These are phyloP conservation scores for Dorcus hopei DNA, from an alignment of 2,888 invertebrate genomes.

Conservation along the genomic window DNA sequence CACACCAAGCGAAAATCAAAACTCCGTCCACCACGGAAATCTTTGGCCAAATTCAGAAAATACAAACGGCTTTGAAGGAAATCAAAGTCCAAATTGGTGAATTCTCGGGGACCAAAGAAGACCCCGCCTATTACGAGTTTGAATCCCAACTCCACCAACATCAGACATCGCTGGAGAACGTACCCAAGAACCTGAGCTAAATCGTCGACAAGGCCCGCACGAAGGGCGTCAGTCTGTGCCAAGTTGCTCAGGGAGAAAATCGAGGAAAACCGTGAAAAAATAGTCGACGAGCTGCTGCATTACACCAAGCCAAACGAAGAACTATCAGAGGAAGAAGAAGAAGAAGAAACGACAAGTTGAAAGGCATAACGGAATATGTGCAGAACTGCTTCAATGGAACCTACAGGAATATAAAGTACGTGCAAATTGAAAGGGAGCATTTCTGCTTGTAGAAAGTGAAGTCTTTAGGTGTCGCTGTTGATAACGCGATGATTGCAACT, in stretches of 20 bases:
- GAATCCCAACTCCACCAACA: constrained; percentile 13
- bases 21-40: neutral
- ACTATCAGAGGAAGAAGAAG: constrained; percentile 5
- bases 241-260: constrained; percentile 15
- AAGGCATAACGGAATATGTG: constrained; percentile 22
- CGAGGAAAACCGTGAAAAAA: constrained; percentile 12
- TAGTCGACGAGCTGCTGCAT: constrained; percentile 3
- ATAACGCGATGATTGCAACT: constrained; percentile 19
- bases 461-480: constrained; percentile 8
- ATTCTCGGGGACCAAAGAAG: constrained; percentile 15
- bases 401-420: constrained; percentile 20
- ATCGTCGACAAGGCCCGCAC: neutral
- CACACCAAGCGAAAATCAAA: neutral
- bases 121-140: constrained; percentile 14
- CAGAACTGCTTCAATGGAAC: constrained; percentile 26
- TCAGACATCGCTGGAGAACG: constrained; percentile 12
- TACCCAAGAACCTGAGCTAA: neutral
- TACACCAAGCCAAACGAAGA: neutral
- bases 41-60: neutral
- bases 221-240: neutral
- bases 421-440: constrained; percentile 21
- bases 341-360: constrained; percentile 12
- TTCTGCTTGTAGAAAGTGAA: constrained; percentile 15
- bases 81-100: constrained; percentile 18
- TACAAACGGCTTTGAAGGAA: constrained; percentile 10